Evolutionary conservation across 2,888 invertebrate species (phyloP).

Genomic region (Chrysodeixis includens): DNA sequence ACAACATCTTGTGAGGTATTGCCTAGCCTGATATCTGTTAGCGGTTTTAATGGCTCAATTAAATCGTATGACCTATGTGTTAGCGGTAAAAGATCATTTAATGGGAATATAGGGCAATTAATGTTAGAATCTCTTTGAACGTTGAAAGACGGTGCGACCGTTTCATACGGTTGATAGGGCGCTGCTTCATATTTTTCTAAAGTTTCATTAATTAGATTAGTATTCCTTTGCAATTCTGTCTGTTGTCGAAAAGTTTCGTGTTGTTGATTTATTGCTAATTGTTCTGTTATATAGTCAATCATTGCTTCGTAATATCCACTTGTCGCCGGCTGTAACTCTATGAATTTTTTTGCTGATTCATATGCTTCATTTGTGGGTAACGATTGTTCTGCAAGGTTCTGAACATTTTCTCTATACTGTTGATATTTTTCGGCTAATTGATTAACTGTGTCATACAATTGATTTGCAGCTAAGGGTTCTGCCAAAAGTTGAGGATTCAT

Average conservation of each 20-base stretch:
- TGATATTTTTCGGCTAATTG: not conserved
- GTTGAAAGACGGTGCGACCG: not conserved
- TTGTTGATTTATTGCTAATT: not conserved
- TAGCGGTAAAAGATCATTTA: not conserved
- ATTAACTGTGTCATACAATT: not conserved
- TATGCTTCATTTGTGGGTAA: not conserved
- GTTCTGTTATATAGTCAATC: not conserved
- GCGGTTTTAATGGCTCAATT: not conserved
- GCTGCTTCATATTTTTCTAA: not conserved
- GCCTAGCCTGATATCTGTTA: not conserved
- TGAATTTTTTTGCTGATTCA: not conserved
- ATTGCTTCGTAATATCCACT: conserved; percentile 1
- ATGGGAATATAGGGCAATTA: not conserved
- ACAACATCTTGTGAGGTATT: not conserved
- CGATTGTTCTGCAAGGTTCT: not conserved
- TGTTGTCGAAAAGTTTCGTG: not conserved
- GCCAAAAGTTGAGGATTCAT: too few relatives aligned
- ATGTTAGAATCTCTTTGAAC: not conserved
- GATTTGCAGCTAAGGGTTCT: too few relatives aligned
- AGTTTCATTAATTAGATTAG: not conserved
- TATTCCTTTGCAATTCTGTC: not conserved
- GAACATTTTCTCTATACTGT: not conserved
- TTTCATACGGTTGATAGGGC: conserved; percentile 1
- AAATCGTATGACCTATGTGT: not conserved
- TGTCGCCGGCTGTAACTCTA: not conserved